Evolutionary conservation across 2,113 vertebrate species (phyloP).

Genomic region (Microcebus lehilahytsara): DNA sequence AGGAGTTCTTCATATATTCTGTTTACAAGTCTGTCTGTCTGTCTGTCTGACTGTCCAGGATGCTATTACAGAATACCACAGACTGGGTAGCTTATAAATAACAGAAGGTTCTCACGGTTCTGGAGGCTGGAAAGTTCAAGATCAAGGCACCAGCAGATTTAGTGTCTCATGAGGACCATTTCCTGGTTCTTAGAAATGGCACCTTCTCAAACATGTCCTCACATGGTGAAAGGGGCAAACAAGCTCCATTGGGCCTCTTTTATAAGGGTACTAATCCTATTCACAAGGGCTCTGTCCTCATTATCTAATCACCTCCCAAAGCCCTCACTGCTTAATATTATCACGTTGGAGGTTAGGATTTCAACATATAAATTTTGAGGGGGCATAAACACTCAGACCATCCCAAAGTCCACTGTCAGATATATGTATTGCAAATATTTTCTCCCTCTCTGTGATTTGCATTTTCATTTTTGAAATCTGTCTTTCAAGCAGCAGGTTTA

Average conservation of each 20-base stretch:
- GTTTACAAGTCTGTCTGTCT: neutral
- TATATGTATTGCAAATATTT: neutral
- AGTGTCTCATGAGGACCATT: neutral
- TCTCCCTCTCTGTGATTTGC: neutral
- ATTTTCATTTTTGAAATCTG: conserved; percentile 18
- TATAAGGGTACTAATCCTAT: neutral
- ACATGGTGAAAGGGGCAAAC: neutral
- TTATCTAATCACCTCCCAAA: neutral
- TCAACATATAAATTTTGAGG: neutral
- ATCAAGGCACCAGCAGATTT: neutral
- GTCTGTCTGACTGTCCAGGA: neutral
- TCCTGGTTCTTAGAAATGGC: neutral
- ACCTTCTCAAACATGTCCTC: neutral
- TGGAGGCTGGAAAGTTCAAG: neutral
- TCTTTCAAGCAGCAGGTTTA: neutral
- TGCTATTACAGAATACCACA: neutral
- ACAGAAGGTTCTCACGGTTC: neutral
- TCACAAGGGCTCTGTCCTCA: neutral
- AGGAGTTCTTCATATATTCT: neutral
- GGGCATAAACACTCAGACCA: neutral
- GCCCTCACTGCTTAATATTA: neutral
- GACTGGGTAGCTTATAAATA: neutral
- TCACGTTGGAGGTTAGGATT: neutral
- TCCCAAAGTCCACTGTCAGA: neutral
- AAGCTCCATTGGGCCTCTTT: neutral